phyloP scores from a whole-genome alignment of 35 echinoderm and acorn worm species.

The Stichopus chloronotus region DNA sequence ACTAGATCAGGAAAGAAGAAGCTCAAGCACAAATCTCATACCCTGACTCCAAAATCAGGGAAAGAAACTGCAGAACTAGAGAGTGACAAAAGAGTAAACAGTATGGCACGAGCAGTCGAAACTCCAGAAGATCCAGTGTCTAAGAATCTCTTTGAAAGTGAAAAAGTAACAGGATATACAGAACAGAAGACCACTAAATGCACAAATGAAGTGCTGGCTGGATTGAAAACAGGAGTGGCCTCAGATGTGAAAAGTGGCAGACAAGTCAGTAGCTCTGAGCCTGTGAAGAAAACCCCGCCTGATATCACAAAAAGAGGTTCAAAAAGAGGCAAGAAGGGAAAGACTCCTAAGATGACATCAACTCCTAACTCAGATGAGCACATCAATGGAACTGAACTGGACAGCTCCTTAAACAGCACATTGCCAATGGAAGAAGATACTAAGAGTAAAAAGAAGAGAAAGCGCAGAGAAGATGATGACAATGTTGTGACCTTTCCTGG shows the following conservation, averaged over 20 bases:
- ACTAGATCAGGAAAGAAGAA: background rate
- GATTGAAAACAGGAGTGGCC: no score
- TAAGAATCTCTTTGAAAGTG: no score
- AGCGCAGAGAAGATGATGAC: background rate
- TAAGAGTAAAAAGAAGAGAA: background rate
- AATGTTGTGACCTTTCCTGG: background rate
- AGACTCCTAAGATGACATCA: background rate
- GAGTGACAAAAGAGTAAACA: background rate
- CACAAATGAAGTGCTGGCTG: no score
- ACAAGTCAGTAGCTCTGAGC: no score
- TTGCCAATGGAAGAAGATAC: background rate
- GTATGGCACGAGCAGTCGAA: background rate
- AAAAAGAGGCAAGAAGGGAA: background rate
- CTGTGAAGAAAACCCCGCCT: no score
- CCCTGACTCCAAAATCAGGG: background rate
- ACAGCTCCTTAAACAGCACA: slow-evolving; percentile 33
- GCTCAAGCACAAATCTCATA: background rate
- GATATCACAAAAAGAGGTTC: background rate
- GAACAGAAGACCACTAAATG: no score
- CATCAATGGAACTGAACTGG: background rate
- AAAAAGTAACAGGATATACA: no score
- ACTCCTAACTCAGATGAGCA: background rate
- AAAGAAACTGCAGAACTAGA: background rate
- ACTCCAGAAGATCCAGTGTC: background rate
- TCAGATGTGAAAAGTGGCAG: no score